A percentile compares a stretch with the other conserved stretches of the same genome.
Conservation (phyloP, 2,888 invertebrate genomes). For the Platerodrilus igneus region DNA sequence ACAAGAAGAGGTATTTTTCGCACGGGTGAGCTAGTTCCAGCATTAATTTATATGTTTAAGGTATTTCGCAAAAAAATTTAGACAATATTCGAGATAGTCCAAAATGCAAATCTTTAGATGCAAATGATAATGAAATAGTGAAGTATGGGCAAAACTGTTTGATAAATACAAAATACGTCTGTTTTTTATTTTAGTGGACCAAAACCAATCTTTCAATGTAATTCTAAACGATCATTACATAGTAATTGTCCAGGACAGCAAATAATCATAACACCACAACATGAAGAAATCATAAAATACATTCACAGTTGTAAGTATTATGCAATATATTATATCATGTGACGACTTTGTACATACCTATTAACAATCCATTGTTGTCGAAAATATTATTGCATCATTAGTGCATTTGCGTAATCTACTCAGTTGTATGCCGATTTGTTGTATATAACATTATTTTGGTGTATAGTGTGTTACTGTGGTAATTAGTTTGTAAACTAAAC, state of each 20-base stretch:
- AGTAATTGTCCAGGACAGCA: constrained; percentile 56
- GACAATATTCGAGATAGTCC: constrained; percentile 71
- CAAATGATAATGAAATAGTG: constrained; percentile 62
- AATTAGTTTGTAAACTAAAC: too few relatives aligned
- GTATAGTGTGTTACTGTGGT: too few relatives aligned
- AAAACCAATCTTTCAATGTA: constrained; percentile 75
- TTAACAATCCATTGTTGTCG: too few relatives aligned
- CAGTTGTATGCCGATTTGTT: too few relatives aligned
- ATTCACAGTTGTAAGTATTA: constrained; percentile 81
- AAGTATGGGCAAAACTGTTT: constrained; percentile 61
- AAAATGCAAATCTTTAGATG: constrained; percentile 59
- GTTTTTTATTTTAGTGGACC: constrained; percentile 60
- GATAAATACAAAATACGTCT: constrained; percentile 10
- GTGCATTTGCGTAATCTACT: too few relatives aligned
- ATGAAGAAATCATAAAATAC: constrained; percentile 82
- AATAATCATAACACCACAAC: constrained; percentile 68
- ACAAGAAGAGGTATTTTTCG: constrained; percentile 58
- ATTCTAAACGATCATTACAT: constrained; percentile 45
- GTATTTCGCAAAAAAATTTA: constrained; percentile 75
- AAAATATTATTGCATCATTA: too few relatives aligned
- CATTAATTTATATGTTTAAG: constrained; percentile 49
- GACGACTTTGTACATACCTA: too few relatives aligned
- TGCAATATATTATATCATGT: too few relatives aligned
- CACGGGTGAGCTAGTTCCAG: constrained; percentile 8
- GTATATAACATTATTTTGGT: too few relatives aligned